phyloP scores from a whole-genome alignment of 2,113 vertebrate species.

The Australoheros scitulus region DNA sequence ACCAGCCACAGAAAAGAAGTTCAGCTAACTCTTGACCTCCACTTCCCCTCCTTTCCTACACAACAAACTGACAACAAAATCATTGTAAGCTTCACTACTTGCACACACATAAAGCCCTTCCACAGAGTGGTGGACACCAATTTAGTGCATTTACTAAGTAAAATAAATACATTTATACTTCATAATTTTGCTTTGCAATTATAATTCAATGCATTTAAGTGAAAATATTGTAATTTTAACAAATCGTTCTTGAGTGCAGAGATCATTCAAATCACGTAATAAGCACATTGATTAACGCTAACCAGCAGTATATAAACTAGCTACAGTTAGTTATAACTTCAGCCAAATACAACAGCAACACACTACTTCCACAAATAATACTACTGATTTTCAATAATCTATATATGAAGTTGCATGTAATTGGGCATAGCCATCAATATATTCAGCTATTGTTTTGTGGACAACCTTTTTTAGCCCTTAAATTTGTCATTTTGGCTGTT shows the following conservation, averaged over 20 bases:
- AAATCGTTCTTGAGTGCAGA: not conserved
- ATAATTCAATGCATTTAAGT: not conserved
- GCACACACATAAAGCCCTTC: conserved; percentile 16
- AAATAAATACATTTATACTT: not conserved
- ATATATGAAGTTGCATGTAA: not conserved
- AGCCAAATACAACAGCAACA: not conserved
- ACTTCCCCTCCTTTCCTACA: conserved; percentile 16
- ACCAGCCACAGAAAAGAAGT: conserved; percentile 30
- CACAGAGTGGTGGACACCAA: not conserved
- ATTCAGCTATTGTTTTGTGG: not conserved
- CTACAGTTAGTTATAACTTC: not conserved
- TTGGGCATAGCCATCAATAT: not conserved
- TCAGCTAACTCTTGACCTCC: conserved; percentile 53
- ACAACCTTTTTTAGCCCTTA: not conserved
- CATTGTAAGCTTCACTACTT: conserved; percentile 51
- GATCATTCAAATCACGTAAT: not conserved
- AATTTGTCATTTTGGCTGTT: not conserved
- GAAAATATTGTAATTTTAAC: not conserved
- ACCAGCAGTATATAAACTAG: not conserved
- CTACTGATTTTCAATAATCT: not conserved
- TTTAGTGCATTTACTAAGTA: not conserved
- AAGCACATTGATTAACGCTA: not conserved
- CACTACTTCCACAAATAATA: not conserved
- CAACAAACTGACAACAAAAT: conserved; percentile 25
- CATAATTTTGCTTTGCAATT: not conserved